Conservation (phyloP, 1,140 invertebrate genomes). For the Drosophila cardini region DNA sequence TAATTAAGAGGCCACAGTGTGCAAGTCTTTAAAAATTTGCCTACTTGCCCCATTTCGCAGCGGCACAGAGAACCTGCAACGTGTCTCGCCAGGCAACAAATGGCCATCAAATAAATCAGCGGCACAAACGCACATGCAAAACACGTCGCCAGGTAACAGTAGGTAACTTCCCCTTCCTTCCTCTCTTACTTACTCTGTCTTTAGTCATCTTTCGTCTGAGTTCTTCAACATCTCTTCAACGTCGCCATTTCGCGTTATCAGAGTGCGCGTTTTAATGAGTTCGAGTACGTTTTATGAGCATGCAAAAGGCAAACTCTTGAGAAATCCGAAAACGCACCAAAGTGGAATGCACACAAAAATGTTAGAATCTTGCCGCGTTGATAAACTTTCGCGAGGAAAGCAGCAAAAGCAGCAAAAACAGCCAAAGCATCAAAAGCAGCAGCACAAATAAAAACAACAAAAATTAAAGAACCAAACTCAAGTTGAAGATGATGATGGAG, state of each 20-base stretch:
- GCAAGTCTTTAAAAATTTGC: constrained; percentile 34
- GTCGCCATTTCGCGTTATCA: constrained; percentile 77
- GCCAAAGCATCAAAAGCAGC: constrained; percentile 44
- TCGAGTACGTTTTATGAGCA: constrained; percentile 81
- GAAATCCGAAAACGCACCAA: constrained; percentile 73
- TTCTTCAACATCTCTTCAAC: constrained; percentile 33
- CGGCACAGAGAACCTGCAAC: constrained; percentile 57
- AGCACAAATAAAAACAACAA: constrained; percentile 5
- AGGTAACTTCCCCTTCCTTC: not conserved
- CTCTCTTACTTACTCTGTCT: constrained; percentile 8
- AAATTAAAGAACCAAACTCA: not conserved
- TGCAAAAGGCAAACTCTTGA: constrained; percentile 68
- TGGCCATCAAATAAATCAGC: constrained; percentile 78
- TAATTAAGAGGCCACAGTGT: constrained; percentile 52
- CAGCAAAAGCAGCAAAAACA: constrained; percentile 22
- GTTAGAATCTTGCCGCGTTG: constrained; percentile 79
- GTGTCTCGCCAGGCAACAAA: constrained; percentile 51
- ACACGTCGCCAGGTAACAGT: constrained; percentile 52
- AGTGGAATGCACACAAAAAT: constrained; percentile 83
- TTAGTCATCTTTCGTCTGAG: constrained; percentile 37
- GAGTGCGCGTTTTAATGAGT: constrained; percentile 82
- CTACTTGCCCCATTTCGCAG: constrained; percentile 63
- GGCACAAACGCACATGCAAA: constrained; percentile 70
- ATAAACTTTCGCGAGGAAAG: constrained; percentile 75
- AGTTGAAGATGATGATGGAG: constrained; percentile 6